Conservation (phyloP, 2,797 vertebrate species). For the Capromys pilorides region DNA sequence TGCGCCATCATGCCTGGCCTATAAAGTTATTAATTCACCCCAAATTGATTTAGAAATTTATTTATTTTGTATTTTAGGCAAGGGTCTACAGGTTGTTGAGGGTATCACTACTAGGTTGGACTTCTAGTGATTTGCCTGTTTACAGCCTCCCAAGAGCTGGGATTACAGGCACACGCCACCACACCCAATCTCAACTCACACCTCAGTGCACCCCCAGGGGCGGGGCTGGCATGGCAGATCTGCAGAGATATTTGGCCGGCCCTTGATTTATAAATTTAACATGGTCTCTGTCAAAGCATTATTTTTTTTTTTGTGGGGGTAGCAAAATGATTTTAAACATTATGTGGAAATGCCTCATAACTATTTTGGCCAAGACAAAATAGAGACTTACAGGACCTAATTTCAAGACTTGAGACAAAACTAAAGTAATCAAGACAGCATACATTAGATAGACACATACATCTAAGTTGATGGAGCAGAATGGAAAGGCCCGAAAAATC, state of each 20-base stretch:
- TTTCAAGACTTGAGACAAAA: background rate
- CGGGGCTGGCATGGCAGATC: too few relatives aligned
- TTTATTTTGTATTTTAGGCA: too few relatives aligned
- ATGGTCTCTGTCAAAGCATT: background rate
- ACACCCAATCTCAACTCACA: too few relatives aligned
- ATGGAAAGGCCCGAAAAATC: background rate
- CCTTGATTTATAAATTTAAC: slow-evolving; percentile 47
- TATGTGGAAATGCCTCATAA: slow-evolving; percentile 3
- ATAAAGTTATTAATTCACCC: background rate
- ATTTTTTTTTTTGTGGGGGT: background rate
- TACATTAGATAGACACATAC: background rate
- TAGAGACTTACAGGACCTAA: background rate
- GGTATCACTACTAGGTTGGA: too few relatives aligned
- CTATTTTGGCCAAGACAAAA: slow-evolving; percentile 5
- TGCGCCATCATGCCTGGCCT: too few relatives aligned
- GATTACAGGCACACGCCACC: too few relatives aligned
- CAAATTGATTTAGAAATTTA: slow-evolving; percentile 51
- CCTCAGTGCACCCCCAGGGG: too few relatives aligned
- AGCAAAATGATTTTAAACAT: slow-evolving; percentile 33
- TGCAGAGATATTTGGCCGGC: too few relatives aligned
- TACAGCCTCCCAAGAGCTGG: too few relatives aligned
- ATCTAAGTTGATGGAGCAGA: background rate
- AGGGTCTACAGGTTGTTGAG: too few relatives aligned
- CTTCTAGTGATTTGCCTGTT: too few relatives aligned
- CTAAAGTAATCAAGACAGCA: background rate